phyloP scores from a whole-genome alignment of 2,888 invertebrate genomes.

The Shargacucullia verbasci region DNA sequence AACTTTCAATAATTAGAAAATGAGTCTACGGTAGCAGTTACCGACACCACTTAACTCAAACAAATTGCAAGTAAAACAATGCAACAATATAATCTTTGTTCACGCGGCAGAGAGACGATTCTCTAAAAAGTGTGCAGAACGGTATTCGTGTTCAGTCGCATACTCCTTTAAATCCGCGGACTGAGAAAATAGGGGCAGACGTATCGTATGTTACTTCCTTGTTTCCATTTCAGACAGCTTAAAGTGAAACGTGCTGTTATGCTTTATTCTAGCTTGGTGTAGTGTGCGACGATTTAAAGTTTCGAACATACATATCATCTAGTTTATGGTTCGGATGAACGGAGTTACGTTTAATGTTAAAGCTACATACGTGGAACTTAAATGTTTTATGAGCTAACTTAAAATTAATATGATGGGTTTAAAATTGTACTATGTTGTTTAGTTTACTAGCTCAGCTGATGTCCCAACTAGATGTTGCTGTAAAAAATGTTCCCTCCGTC shows the following conservation, averaged over 20 bases:
- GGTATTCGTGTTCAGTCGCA: conserved; percentile 54
- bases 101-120: conserved; percentile 58
- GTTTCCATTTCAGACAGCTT: conserved; percentile 66
- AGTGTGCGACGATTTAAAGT: conserved; percentile 28
- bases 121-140: conserved; percentile 60
- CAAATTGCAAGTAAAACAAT: conserved; percentile 53
- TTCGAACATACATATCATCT: conserved; percentile 18
- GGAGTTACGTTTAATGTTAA: too few species aligned
- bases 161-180: conserved; percentile 63
- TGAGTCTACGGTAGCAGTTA: conserved; percentile 5
- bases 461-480: too few species aligned
- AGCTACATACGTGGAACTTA: too few species aligned
- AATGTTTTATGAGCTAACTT: too few species aligned
- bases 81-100: conserved; percentile 61
- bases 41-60: conserved; percentile 17
- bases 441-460: too few species aligned
- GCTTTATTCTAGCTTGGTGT: conserved; percentile 23
- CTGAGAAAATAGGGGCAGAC: conserved; percentile 67
- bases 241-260: conserved; percentile 64
- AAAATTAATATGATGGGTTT: too few species aligned
- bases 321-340: conserved; percentile 12
- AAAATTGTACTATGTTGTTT: too few species aligned
- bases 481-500: too few species aligned
- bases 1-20: conserved; percentile 3
- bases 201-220: conserved; percentile 63